A percentile compares a stretch with the other conserved stretches of the same genome.
These are phyloP conservation scores for Esox masquinongy DNA, from an alignment of 2,797 vertebrate species.

Conservation along the genomic window DNA sequence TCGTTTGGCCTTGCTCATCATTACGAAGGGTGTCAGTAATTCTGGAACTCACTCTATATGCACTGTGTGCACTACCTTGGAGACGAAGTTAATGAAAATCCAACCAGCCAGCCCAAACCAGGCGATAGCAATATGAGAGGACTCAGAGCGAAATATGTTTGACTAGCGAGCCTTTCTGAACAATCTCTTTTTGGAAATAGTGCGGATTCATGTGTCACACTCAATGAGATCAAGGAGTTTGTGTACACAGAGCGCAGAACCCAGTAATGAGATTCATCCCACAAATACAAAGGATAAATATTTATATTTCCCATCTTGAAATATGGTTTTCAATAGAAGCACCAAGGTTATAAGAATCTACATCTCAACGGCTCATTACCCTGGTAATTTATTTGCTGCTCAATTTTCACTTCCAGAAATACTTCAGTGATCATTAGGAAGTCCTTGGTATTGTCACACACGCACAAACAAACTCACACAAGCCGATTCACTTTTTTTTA, in stretches of 20 bases:
- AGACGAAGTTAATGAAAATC: background rate
- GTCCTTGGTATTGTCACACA: background rate
- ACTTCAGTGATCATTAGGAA: background rate
- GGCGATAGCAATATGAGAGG: conserved; percentile 40
- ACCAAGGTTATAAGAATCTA: conserved; percentile 24
- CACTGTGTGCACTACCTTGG: no score
- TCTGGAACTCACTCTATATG: no score
- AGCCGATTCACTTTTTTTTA: no score
- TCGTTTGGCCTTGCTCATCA: no score
- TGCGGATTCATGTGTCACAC: conserved; percentile 34
- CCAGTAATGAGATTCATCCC: conserved; percentile 26
- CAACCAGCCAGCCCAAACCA: background rate
- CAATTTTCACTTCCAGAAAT: background rate
- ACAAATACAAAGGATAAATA: conserved; percentile 43
- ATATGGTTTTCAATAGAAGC: conserved; percentile 4
- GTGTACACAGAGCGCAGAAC: conserved; percentile 34
- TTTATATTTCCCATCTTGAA: conserved; percentile 33
- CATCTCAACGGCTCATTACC: conserved; percentile 38
- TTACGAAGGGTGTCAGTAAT: no score
- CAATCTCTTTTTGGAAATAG: background rate
- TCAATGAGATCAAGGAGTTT: conserved; percentile 43
- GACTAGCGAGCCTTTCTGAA: conserved; percentile 19
- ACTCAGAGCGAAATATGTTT: background rate
- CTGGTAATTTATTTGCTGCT: background rate
- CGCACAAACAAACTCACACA: conserved; percentile 6